These are phyloP conservation scores for Fregata magnificens DNA, from an alignment of 2,113 vertebrate genomes.

Conservation along the genomic window DNA sequence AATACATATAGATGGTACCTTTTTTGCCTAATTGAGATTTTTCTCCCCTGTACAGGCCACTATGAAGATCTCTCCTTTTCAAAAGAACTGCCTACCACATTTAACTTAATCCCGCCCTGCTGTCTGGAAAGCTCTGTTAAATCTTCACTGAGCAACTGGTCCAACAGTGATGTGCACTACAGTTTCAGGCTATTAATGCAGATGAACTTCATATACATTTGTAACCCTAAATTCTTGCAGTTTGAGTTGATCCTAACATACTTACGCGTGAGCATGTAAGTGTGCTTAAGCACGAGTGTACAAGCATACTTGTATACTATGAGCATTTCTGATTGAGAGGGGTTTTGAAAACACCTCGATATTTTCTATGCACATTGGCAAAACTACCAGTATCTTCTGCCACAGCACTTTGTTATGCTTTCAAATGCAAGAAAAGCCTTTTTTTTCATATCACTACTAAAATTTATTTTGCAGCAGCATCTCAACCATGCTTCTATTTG, in stretches of 20 bases:
- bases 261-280: background rate
- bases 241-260: background rate
- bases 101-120: background rate
- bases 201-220: background rate
- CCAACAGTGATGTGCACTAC: background rate
- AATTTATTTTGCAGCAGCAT: slow-evolving; percentile 48
- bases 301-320: background rate
- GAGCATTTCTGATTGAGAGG: background rate
- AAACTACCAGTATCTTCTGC: background rate
- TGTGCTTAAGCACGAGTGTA: background rate
- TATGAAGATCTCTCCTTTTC: background rate
- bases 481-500: background rate
- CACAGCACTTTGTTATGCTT: background rate
- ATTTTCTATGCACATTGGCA: background rate
- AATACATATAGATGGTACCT: background rate
- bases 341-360: background rate
- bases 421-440: background rate
- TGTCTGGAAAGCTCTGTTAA: background rate
- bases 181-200: background rate
- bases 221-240: background rate
- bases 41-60: background rate
- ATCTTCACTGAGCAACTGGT: background rate
- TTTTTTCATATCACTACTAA: background rate
- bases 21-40: background rate
- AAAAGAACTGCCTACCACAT: background rate